These are phyloP conservation scores for Protonibea diacanthus DNA, from an alignment of 2,797 vertebrate genomes.

Conservation along the genomic window DNA sequence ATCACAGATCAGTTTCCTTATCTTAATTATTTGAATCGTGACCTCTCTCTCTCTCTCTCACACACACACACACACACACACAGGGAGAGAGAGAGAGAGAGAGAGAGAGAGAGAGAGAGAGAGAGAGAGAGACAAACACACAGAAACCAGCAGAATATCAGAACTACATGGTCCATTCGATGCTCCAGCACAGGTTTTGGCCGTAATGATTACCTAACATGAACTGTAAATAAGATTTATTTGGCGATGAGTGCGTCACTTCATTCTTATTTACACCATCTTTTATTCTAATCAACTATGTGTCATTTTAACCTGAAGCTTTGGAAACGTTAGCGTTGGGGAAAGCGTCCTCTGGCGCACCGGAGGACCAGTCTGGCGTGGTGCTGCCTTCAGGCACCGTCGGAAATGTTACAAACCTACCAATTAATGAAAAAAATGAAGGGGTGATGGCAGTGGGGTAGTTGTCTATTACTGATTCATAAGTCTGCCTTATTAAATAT, in stretches of 20 bases:
- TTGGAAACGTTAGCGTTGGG: neutral
- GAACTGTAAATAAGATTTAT: neutral
- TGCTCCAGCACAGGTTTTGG: neutral
- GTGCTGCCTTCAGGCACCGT: neutral
- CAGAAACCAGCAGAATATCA: neutral
- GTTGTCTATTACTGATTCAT: neutral
- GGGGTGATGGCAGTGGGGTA: fast-evolving
- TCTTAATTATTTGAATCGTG: neutral
- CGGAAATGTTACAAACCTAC: neutral
- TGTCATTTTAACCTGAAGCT: neutral
- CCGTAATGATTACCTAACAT: neutral
- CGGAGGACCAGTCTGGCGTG: slow-evolving; percentile 55
- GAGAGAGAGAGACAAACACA: neutral
- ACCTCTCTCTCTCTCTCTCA: too few relatives aligned
- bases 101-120: too few relatives aligned
- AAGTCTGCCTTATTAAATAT: neutral
- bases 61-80: neutral
- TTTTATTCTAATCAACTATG: neutral
- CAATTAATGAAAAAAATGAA: neutral
- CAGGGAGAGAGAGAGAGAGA: too few relatives aligned
- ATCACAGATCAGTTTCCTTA: neutral
- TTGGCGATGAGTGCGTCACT: neutral
- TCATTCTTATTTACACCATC: neutral
- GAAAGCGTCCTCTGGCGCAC: slow-evolving; percentile 66
- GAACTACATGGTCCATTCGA: neutral